Percentiles rank a stretch among this genome's conserved stretches.
Conservation (phyloP, 2,113 vertebrate genomes). For the Prunella himalayana region DNA sequence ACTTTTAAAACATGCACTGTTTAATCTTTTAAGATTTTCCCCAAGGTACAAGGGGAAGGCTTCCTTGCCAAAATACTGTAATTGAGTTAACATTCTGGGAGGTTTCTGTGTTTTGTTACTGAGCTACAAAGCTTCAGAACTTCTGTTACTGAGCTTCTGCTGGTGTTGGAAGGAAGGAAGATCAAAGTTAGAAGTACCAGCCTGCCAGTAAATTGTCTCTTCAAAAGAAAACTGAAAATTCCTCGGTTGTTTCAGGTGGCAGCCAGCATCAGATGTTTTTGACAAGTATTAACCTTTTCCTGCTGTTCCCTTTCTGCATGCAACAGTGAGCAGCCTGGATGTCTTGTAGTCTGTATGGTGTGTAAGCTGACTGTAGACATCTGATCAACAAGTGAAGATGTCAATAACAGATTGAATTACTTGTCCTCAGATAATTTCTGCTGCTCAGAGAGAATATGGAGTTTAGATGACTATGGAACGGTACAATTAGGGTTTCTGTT, state of each 20-base stretch:
- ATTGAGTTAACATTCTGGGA: slow-evolving; percentile 29
- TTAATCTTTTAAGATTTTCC: slow-evolving; percentile 11
- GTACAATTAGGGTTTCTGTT: not conserved
- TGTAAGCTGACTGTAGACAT: not conserved
- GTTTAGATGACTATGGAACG: not conserved
- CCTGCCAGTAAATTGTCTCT: slow-evolving; percentile 9
- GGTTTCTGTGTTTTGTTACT: slow-evolving; percentile 44
- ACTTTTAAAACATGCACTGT: slow-evolving; percentile 13
- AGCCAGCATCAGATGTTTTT: not conserved
- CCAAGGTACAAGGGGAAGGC: not conserved
- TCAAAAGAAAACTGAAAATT: slow-evolving; percentile 19
- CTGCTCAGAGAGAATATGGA: not conserved
- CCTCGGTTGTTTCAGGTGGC: not conserved
- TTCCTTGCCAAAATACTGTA: slow-evolving; percentile 35
- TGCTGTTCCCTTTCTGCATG: not conserved
- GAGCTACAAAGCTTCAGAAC: slow-evolving; percentile 4
- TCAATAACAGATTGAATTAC: not conserved
- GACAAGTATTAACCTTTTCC: not conserved
- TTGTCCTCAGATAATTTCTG: not conserved
- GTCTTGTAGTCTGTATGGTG: not conserved
- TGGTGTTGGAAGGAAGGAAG: not conserved
- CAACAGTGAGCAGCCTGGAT: not conserved
- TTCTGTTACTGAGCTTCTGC: not conserved
- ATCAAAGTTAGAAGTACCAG: slow-evolving; percentile 26
- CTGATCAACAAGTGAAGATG: not conserved